phyloP scores from a whole-genome alignment of 2,113 vertebrate species.

The Struthidea cinerea region DNA sequence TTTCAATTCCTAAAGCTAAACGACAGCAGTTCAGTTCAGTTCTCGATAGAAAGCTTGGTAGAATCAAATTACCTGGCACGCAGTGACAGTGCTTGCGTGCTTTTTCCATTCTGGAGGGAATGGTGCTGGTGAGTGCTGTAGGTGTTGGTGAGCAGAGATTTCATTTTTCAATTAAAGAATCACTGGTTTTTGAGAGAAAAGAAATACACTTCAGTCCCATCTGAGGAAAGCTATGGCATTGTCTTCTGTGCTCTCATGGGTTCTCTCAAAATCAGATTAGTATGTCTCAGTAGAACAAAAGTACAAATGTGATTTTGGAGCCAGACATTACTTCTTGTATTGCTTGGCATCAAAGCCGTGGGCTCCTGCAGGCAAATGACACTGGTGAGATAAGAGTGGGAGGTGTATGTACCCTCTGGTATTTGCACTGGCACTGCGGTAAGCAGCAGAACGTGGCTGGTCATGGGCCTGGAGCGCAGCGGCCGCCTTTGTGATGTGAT shows the following conservation, averaged over 20 bases:
- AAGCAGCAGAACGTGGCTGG: not conserved
- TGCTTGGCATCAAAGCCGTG: not conserved
- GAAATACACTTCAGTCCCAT: not conserved
- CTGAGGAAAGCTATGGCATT: not conserved
- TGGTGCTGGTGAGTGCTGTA: not conserved
- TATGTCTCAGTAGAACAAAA: not conserved
- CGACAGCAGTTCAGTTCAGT: not conserved
- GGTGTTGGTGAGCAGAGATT: not conserved
- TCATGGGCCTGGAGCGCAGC: not conserved
- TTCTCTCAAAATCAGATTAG: constrained; percentile 9
- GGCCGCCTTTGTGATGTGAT: not conserved
- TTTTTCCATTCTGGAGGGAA: not conserved
- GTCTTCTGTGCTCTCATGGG: not conserved
- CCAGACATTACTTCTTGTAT: not conserved
- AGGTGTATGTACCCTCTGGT: not conserved
- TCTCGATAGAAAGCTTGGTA: not conserved
- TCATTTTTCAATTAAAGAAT: not conserved
- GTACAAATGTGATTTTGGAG: not conserved
- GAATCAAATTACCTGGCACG: not conserved
- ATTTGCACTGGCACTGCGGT: not conserved
- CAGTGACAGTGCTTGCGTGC: not conserved
- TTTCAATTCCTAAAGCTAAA: constrained; percentile 13
- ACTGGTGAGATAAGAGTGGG: not conserved
- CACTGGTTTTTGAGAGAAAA: not conserved
- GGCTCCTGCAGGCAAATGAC: not conserved